A percentile compares a stretch with the other conserved stretches of the same genome.
Evolutionary conservation across 2,797 vertebrate genomes (phyloP).

Genomic region (Sciurus carolinensis): DNA sequence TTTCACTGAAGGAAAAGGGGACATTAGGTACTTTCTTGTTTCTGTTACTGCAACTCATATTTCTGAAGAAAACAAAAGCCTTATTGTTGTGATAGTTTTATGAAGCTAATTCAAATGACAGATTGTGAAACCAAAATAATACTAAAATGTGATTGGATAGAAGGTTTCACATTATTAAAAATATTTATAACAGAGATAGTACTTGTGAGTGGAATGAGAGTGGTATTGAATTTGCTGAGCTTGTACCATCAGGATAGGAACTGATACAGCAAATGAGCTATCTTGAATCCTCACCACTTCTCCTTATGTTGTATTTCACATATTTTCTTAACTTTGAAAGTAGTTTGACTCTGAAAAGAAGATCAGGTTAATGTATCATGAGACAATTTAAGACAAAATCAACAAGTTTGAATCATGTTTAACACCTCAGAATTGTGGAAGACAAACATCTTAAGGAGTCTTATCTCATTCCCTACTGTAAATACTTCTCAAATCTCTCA

Average conservation of each 20-base stretch:
- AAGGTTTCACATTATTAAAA: background rate
- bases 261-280: background rate
- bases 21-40: background rate
- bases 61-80: slow-evolving; percentile 28
- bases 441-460: background rate
- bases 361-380: background rate
- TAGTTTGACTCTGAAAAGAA: slow-evolving; percentile 19
- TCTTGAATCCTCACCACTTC: background rate
- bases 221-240: background rate
- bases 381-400: slow-evolving; percentile 30
- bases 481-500: background rate
- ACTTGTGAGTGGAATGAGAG: background rate
- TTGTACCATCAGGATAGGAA: background rate
- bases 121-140: background rate
- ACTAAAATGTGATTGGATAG: background rate
- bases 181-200: background rate
- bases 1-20: slow-evolving; percentile 5
- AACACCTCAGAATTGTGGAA: background rate
- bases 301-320: background rate
- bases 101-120: slow-evolving; percentile 38
- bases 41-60: background rate
- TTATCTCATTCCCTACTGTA: background rate
- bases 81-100: background rate
- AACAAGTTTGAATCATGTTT: slow-evolving; percentile 15
- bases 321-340: background rate